Percentiles rank a stretch among this genome's conserved stretches.
phyloP scores from a whole-genome alignment of 2,888 invertebrate species.

The Nowickia ferox region DNA sequence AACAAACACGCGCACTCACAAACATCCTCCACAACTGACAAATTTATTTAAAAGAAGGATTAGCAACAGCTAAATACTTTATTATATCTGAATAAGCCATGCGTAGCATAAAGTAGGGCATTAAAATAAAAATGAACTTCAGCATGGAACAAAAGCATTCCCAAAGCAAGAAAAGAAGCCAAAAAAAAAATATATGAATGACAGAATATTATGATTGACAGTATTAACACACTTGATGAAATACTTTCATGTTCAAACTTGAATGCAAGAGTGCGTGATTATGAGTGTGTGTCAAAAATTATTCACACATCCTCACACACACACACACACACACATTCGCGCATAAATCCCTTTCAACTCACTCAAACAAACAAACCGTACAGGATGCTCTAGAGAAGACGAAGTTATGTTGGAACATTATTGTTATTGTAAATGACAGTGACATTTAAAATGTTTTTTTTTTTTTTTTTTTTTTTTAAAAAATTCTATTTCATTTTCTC shows the following conservation, averaged over 20 bases:
- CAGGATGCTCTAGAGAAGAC: neutral
- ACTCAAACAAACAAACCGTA: neutral
- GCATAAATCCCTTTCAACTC: neutral
- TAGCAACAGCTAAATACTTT: slow-evolving; percentile 63
- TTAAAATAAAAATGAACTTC: slow-evolving; percentile 6
- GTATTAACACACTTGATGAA: slow-evolving; percentile 70
- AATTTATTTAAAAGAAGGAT: slow-evolving; percentile 62
- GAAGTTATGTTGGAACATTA: slow-evolving; percentile 22
- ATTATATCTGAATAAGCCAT: slow-evolving; percentile 58
- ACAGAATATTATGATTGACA: slow-evolving; percentile 69
- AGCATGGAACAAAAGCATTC: neutral
- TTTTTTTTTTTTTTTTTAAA: neutral
- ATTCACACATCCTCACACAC: slow-evolving; percentile 20
- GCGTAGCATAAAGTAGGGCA: slow-evolving; percentile 39
- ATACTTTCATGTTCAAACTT: slow-evolving; percentile 39
- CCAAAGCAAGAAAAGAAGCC: neutral
- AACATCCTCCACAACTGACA: slow-evolving; percentile 6
- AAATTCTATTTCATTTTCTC: slow-evolving; percentile 45
- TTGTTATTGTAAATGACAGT: slow-evolving; percentile 45
- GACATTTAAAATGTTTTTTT: slow-evolving; percentile 24
- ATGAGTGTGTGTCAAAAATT: slow-evolving; percentile 59
- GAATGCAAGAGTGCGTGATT: slow-evolving; percentile 24
- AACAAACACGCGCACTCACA: neutral
- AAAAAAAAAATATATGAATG: slow-evolving; percentile 29
- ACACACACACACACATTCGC: neutral